phyloP scores from a whole-genome alignment of 2,113 vertebrate species.

The Oryzias curvinotus region DNA sequence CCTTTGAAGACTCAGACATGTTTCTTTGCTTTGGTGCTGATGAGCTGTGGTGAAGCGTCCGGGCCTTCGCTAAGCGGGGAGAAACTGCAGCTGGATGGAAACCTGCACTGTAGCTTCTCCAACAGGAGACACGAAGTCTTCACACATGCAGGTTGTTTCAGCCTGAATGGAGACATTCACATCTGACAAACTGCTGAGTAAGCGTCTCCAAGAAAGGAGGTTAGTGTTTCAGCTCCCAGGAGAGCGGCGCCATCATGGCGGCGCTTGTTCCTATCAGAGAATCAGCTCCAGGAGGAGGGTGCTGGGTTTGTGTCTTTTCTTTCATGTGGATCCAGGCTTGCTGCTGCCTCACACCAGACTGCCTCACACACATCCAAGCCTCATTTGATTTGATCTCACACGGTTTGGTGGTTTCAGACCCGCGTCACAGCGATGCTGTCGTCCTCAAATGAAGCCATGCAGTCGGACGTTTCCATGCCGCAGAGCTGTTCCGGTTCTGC shows the following conservation, averaged over 20 bases:
- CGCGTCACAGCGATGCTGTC: background rate
- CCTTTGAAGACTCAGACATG: constrained; percentile 67
- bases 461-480: constrained; percentile 30
- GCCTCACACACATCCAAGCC: constrained; percentile 49
- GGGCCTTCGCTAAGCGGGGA: constrained; percentile 4
- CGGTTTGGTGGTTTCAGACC: constrained; percentile 3
- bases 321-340: constrained; percentile 46
- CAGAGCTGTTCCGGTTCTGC: constrained; percentile 38
- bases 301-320: constrained; percentile 38
- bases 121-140: constrained; percentile 17
- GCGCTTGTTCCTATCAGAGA: constrained; percentile 35
- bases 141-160: constrained; percentile 19
- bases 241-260: constrained; percentile 1
- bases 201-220: constrained; percentile 12
- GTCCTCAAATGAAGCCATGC: constrained; percentile 20
- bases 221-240: constrained; percentile 10
- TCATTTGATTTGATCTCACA: constrained; percentile 29
- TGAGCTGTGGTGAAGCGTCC: constrained; percentile 4
- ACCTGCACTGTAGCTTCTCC: constrained; percentile 58
- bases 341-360: constrained; percentile 72
- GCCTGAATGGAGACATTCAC: constrained; percentile 48
- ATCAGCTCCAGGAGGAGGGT: constrained; percentile 18
- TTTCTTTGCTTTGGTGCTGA: constrained; percentile 39
- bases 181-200: constrained; percentile 19
- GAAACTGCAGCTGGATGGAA: constrained; percentile 2